Percentiles rank a stretch among this genome's conserved stretches.
Evolutionary conservation across 2,888 invertebrate species (phyloP).

Genomic region (Apotomis betuletana): DNA sequence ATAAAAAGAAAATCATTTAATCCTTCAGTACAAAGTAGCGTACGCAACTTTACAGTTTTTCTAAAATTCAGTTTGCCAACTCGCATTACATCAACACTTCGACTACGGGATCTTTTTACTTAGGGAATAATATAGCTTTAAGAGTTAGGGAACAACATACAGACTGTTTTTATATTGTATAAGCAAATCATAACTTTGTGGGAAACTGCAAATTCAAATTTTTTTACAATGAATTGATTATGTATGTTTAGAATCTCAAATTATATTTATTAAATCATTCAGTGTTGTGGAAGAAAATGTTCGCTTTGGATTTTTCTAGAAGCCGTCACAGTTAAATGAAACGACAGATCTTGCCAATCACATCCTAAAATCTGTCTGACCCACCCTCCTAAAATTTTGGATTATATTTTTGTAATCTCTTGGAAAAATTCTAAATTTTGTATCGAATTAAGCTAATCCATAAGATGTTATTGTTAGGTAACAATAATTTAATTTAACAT

Average conservation of each 20-base stretch:
- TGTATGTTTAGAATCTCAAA: constrained; percentile 34
- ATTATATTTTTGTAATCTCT: constrained; percentile 26
- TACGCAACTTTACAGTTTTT: too few relatives aligned
- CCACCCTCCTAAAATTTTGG: constrained; percentile 7
- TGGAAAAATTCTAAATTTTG: constrained; percentile 40
- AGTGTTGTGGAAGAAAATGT: not conserved
- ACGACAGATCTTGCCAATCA: constrained; percentile 41
- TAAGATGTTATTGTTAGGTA: constrained; percentile 67
- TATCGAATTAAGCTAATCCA: constrained; percentile 40
- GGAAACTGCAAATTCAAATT: not conserved
- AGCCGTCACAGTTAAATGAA: not conserved
- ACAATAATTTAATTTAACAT: constrained; percentile 70
- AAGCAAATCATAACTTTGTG: constrained; percentile 17
- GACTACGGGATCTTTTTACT: constrained; percentile 61
- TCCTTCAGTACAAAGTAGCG: too few relatives aligned
- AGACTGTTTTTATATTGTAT: constrained; percentile 62
- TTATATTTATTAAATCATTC: constrained; percentile 17
- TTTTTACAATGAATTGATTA: not conserved
- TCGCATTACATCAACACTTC: constrained; percentile 48
- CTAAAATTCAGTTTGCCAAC: constrained; percentile 48
- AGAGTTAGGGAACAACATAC: constrained; percentile 59
- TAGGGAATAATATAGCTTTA: constrained; percentile 59
- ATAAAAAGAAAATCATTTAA: too few relatives aligned
- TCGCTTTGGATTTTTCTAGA: constrained; percentile 2
- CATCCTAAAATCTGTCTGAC: constrained; percentile 31